Evolutionary conservation across 2,113 vertebrate genomes (phyloP).

Genomic region (Brachyistius frenatus): DNA sequence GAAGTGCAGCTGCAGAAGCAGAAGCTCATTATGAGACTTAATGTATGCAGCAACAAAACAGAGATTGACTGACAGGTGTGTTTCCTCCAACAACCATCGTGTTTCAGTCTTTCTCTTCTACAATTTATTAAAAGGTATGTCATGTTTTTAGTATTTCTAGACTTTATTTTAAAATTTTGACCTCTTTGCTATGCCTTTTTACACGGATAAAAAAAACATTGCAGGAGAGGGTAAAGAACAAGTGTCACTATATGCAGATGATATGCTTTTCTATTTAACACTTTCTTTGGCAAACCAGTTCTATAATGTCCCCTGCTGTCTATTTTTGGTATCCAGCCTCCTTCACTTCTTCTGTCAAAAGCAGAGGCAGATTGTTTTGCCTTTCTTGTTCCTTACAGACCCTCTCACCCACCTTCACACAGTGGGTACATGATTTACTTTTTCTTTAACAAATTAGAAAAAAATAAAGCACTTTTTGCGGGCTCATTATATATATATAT

Average conservation of each 20-base stretch:
- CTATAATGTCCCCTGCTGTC: no score
- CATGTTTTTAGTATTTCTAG: neutral
- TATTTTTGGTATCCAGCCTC: no score
- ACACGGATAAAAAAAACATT: neutral
- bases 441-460: no score
- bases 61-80: neutral
- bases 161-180: no score
- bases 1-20: constrained; percentile 20
- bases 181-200: no score
- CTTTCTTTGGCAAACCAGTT: neutral
- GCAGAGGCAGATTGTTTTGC: no score
- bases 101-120: neutral
- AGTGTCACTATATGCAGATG: neutral
- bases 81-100: neutral
- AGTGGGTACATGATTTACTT: no score
- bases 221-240: rapidly evolving
- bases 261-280: constrained; percentile 15
- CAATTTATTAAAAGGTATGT: neutral
- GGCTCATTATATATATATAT: no score
- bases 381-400: no score
- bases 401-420: no score
- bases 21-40: constrained; percentile 19
- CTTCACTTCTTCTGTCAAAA: no score
- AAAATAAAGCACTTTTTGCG: no score
- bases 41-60: neutral